A percentile compares a stretch with the other conserved stretches of the same genome.
These are phyloP conservation scores for Clusia tigrina DNA, from an alignment of 2,888 invertebrate species.

Conservation along the genomic window DNA sequence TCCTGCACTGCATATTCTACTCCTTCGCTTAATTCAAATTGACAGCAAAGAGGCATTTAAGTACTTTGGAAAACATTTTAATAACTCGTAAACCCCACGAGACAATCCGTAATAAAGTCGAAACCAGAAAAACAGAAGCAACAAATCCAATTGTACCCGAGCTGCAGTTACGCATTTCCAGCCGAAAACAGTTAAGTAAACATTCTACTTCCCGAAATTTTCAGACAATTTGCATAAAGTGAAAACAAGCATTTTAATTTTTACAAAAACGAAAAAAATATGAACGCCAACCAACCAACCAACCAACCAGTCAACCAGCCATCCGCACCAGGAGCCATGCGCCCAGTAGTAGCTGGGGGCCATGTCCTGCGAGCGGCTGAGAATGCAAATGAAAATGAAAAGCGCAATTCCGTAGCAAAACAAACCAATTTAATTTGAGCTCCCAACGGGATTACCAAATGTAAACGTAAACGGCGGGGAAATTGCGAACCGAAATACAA, in stretches of 20 bases:
- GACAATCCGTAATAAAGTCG: slow-evolving; percentile 32
- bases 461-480: slow-evolving; percentile 30
- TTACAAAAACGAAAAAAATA: slow-evolving; percentile 29
- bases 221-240: slow-evolving; percentile 59
- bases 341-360: slow-evolving; percentile 17
- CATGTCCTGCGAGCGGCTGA: neutral
- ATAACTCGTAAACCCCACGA: slow-evolving; percentile 56
- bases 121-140: slow-evolving; percentile 22
- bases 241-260: slow-evolving; percentile 62
- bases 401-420: slow-evolving; percentile 3
- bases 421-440: slow-evolving; percentile 49
- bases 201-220: slow-evolving; percentile 33
- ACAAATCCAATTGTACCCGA: neutral
- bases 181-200: slow-evolving; percentile 22
- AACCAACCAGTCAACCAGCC: slow-evolving; percentile 15
- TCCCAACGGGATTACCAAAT: slow-evolving; percentile 36
- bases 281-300: slow-evolving; percentile 11
- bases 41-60: slow-evolving; percentile 58
- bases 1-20: neutral
- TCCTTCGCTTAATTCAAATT: slow-evolving; percentile 58
- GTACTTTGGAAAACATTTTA: slow-evolving; percentile 58
- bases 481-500: slow-evolving; percentile 6
- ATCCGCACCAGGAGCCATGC: slow-evolving; percentile 1
- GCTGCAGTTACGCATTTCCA: slow-evolving; percentile 8
- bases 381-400: neutral